Percentiles rank a stretch among this genome's conserved stretches.
Evolutionary conservation across 2,113 vertebrate species (phyloP).

Genomic region (Dipodomys stephensi): DNA sequence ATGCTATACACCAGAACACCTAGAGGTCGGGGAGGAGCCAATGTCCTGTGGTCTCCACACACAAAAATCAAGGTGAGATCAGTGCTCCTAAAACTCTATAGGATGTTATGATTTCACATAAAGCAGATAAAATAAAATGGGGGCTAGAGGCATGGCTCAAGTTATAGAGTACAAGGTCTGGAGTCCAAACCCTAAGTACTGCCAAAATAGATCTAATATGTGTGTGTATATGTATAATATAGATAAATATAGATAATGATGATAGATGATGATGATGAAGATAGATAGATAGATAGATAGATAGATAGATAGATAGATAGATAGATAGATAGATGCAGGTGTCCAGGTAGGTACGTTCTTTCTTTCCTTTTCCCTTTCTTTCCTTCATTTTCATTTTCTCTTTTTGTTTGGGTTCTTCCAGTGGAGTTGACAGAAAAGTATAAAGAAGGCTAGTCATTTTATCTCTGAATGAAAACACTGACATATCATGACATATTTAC

Average conservation of each 20-base stretch:
- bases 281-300: too few species aligned
- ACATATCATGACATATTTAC: background rate
- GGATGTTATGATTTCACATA: background rate
- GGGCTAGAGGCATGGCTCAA: too few species aligned
- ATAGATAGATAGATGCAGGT: background rate
- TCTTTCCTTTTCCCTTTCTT: too few species aligned
- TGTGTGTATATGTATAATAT: too few species aligned
- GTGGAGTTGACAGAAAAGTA: background rate
- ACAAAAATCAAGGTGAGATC: background rate
- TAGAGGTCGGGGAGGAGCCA: background rate
- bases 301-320: too few species aligned
- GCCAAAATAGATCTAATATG: too few species aligned
- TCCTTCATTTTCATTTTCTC: background rate
- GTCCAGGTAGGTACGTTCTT: background rate
- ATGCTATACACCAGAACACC: background rate
- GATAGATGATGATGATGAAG: background rate
- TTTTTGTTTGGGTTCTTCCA: background rate
- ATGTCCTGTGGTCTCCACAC: background rate
- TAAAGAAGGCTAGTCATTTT: background rate
- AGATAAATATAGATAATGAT: too few species aligned
- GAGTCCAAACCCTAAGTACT: too few species aligned
- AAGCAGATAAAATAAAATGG: too few species aligned
- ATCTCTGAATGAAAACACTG: background rate
- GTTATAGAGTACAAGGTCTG: too few species aligned
- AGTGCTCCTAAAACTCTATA: background rate